Evolutionary conservation across 2,797 vertebrate genomes (phyloP).

Genomic region (Argya squamiceps): DNA sequence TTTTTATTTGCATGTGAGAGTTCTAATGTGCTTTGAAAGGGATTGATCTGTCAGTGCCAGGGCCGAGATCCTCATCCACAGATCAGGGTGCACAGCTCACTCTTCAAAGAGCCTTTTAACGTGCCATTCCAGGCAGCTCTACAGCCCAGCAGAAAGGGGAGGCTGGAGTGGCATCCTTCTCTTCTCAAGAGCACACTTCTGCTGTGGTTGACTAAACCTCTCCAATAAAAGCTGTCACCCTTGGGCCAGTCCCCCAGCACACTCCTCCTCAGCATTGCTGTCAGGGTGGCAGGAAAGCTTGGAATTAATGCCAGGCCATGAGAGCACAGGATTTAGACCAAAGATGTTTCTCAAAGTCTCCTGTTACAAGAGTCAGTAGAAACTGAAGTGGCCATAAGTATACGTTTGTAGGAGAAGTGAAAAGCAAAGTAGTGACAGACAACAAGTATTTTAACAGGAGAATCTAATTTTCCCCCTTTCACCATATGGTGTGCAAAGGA

Average conservation of each 20-base stretch:
- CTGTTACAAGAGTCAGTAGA: neutral
- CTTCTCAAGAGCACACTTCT: neutral
- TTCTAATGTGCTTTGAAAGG: neutral
- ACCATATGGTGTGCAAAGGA: neutral
- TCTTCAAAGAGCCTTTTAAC: neutral
- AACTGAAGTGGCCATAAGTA: neutral
- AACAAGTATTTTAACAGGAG: neutral
- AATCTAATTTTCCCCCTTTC: neutral
- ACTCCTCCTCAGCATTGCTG: neutral
- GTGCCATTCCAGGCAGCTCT: neutral
- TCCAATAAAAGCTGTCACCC: neutral
- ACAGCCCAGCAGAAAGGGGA: neutral
- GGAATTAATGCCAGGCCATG: neutral
- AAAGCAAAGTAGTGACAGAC: neutral
- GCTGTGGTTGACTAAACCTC: neutral
- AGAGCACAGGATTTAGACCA: neutral
- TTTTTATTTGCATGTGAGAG: neutral
- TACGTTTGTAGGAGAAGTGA: neutral
- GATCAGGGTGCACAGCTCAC: accelerated
- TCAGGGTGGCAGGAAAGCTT: neutral
- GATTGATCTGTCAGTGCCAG: neutral
- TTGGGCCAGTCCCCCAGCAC: neutral
- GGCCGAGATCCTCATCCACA: neutral
- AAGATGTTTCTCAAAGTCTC: neutral
- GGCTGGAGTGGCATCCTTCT: neutral